Evolutionary conservation across 2,888 invertebrate species (phyloP), one percentile per base, ranked within the genome.

Genomic region (Pseudanteris insignis): DNA sequence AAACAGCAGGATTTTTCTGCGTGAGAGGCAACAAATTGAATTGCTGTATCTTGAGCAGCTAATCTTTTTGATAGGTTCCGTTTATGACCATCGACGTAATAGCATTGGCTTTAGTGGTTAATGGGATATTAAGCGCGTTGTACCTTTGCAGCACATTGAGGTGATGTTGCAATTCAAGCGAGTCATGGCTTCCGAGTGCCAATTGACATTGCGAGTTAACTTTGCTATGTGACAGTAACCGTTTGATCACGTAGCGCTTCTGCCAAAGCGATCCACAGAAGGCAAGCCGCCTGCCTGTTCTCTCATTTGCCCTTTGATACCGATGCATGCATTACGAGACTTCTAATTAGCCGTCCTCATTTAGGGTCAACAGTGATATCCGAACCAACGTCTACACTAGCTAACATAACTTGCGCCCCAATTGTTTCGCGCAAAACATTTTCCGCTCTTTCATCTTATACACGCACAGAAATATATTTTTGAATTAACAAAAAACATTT

Each of bases 161-260:
- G 59, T 59, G 50, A 61, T 57, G 69, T 54, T 57, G 68, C 65
- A 68, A 71, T 72, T 70, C 72, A 68, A 67, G 46, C 68, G 67
- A 64, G 66, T 65, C 67, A 66, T 61, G 65, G 64, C 65, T 67
- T 71, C 70, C 67, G 69, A 71, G 69, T 63, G 64, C 67, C 78
- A 78, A 79, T 78, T 79, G 79, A 78, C 79, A 78, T 73, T 71
- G 67, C 75, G 68, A 75, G 72, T 79, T 79, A 72, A 79, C 79
- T 77, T 70, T 71, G 74, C 70, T 73, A 70, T 70, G 73, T 74
- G 74, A 68, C 71, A 69, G 70, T 70, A 71, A 67, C 70, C 71
- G 69, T 73, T 74, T 75, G 72, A 74, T 73, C 71, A 68, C 62
- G 65, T 61, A 70, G 63, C 63, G 64, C 58, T 50, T 58, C 53